These are phyloP conservation scores for Emmelina monodactyla DNA, from an alignment of 2,888 invertebrate genomes.

Conservation along the genomic window DNA sequence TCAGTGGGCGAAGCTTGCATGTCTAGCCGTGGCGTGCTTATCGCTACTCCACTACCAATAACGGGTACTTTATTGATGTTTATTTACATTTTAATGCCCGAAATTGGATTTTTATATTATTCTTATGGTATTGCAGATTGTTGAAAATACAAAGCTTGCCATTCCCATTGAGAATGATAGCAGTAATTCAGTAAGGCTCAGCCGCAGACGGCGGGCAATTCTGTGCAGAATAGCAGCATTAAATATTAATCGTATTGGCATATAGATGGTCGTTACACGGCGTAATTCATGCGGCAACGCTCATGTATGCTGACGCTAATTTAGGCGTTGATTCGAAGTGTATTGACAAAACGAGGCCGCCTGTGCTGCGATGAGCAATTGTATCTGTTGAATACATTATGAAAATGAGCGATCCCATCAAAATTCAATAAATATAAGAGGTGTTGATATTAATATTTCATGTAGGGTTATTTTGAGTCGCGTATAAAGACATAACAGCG, in stretches of 20 bases:
- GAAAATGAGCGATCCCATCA: no score
- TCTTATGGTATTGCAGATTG: slow-evolving; percentile 16
- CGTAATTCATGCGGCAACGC: slow-evolving; percentile 39
- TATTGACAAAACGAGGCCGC: not conserved
- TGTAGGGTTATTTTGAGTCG: no score
- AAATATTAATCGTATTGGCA: slow-evolving; percentile 60
- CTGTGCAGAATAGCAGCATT: slow-evolving; percentile 48
- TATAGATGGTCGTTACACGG: slow-evolving; percentile 46
- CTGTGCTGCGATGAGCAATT: slow-evolving; percentile 1
- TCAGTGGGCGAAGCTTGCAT: slow-evolving; percentile 1
- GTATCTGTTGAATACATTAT: no score
- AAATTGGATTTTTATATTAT: slow-evolving; percentile 3
- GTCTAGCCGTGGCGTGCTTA: not conserved
- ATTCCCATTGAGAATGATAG: slow-evolving; percentile 34
- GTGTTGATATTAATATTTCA: no score
- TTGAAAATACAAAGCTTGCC: slow-evolving; percentile 31
- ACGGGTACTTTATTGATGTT: not conserved
- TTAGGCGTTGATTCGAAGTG: slow-evolving; percentile 19
- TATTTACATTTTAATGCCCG: not conserved
- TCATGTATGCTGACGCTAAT: slow-evolving; percentile 34
- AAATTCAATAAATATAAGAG: no score
- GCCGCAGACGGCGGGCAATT: slow-evolving; percentile 51
- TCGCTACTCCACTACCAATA: not conserved
- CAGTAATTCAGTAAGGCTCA: slow-evolving; percentile 52
- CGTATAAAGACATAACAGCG: slow-evolving; percentile 4